phyloP scores from a whole-genome alignment of 2,797 vertebrate genomes.

The Vireo griseus region DNA sequence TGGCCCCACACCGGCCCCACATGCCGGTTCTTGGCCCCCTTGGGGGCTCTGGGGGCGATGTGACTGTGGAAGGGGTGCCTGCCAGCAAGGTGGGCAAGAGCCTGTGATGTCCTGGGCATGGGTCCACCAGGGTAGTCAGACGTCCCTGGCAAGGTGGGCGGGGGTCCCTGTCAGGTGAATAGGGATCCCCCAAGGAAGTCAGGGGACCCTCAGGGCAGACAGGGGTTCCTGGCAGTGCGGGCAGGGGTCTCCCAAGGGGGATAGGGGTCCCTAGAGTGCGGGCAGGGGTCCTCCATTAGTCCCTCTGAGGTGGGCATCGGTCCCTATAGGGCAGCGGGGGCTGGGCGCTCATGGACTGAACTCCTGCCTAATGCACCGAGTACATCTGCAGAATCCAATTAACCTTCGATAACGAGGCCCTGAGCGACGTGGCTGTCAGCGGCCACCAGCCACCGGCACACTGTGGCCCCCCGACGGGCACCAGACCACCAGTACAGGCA shows the following conservation, averaged over 20 bases:
- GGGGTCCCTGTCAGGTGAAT: background rate
- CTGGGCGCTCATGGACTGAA: slow-evolving; percentile 10
- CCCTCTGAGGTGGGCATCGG: background rate
- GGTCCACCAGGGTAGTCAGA: no score
- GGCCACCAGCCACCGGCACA: background rate
- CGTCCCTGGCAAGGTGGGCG: background rate
- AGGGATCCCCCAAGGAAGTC: no score
- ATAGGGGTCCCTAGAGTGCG: background rate
- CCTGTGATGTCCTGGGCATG: background rate
- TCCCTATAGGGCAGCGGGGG: background rate
- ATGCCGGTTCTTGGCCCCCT: background rate
- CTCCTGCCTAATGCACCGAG: slow-evolving; percentile 37
- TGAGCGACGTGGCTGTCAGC: slow-evolving; percentile 42
- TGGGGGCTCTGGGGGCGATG: background rate
- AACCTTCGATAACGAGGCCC: slow-evolving; percentile 50
- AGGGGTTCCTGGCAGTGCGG: background rate
- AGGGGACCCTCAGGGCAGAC: background rate
- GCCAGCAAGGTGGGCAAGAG: background rate
- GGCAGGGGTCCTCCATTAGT: background rate
- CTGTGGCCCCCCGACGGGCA: background rate
- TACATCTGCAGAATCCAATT: slow-evolving; percentile 48
- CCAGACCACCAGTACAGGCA: background rate
- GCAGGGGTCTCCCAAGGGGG: background rate
- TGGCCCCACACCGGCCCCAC: background rate
- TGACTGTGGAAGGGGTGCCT: background rate